phyloP scores from a whole-genome alignment of 2,113 vertebrate genomes.

The Bubo bubo region DNA sequence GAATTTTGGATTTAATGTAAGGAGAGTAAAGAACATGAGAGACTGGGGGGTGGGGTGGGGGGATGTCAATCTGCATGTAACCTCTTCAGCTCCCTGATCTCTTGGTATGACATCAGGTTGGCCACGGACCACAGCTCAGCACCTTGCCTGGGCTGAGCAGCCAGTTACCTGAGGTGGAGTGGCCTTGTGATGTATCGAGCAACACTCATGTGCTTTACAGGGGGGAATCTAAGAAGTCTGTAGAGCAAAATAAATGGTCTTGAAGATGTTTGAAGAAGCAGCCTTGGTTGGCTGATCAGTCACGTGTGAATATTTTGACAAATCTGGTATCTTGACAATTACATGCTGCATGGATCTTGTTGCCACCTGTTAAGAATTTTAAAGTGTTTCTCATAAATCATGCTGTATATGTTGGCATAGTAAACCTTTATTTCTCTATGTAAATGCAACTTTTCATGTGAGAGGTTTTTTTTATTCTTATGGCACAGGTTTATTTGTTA shows the following conservation, averaged over 20 bases:
- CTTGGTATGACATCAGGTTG: background rate
- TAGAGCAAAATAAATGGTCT: background rate
- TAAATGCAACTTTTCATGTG: background rate
- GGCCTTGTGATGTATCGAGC: fast-evolving
- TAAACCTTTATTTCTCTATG: background rate
- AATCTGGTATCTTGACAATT: background rate
- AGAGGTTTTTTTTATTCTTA: background rate
- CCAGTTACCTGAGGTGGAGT: fast-evolving
- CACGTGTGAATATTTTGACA: background rate
- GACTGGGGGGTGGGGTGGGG: too few species aligned
- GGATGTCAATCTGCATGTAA: background rate
- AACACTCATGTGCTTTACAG: fast-evolving
- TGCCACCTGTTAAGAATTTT: background rate
- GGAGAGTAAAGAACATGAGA: background rate
- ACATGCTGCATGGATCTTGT: background rate
- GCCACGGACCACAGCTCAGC: background rate
- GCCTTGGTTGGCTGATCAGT: background rate
- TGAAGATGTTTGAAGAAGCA: background rate
- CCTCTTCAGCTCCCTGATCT: background rate
- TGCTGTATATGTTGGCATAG: background rate
- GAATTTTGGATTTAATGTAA: background rate
- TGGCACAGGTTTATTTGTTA: background rate
- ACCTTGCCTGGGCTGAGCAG: fast-evolving
- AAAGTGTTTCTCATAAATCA: background rate
- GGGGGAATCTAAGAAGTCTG: background rate